A percentile compares a stretch with the other conserved stretches of the same genome.
Conservation (phyloP, 2,888 invertebrate species). For the Zelleria hepariella region DNA sequence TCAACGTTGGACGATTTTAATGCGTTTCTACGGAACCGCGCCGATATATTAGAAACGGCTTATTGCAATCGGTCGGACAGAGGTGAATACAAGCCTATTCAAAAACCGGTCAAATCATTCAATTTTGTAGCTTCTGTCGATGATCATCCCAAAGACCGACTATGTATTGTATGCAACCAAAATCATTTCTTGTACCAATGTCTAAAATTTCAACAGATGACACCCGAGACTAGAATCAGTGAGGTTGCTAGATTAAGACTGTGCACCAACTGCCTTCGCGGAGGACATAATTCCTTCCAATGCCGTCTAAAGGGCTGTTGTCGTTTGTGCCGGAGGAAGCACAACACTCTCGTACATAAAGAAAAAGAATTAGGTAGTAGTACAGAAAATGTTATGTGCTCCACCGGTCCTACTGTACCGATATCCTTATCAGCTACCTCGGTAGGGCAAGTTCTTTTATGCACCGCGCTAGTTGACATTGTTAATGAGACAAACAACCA, state of each 20-base stretch:
- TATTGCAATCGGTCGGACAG: not conserved
- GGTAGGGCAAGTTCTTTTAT: slow-evolving; percentile 5
- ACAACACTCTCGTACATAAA: slow-evolving; percentile 5
- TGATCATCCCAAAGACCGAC: not conserved
- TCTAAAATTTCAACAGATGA: not conserved
- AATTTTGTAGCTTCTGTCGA: not conserved
- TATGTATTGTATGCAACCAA: not conserved
- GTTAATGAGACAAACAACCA: slow-evolving; percentile 4
- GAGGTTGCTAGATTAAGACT: slow-evolving; percentile 1
- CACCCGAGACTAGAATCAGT: not conserved
- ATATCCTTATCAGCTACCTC: slow-evolving; percentile 1
- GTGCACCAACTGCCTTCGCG: slow-evolving; percentile 8
- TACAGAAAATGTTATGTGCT: not conserved
- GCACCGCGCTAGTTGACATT: slow-evolving; percentile 8
- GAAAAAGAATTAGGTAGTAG: not conserved
- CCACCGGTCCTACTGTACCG: not conserved
- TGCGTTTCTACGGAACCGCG: not conserved
- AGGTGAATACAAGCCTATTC: not conserved
- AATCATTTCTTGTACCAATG: not conserved
- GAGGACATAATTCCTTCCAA: slow-evolving; percentile 8
- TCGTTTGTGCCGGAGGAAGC: slow-evolving; percentile 3
- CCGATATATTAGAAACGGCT: not conserved
- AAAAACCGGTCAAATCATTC: not conserved
- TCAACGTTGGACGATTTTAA: not conserved
- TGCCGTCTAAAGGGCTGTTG: slow-evolving; percentile 5